phyloP scores from a whole-genome alignment of 2,113 vertebrate species.

The Lagopus muta region DNA sequence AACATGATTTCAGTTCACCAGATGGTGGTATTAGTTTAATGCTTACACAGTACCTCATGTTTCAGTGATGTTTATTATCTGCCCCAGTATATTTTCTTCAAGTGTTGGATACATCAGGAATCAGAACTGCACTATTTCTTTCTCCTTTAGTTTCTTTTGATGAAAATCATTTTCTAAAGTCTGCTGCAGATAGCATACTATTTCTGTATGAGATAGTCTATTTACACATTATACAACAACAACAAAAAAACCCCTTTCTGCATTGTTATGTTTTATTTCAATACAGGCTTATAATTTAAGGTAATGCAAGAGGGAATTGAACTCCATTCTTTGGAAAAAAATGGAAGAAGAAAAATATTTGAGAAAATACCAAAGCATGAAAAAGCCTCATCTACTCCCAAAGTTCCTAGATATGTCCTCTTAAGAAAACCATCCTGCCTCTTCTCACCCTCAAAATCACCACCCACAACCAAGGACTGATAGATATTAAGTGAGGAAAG shows the following conservation, averaged over 20 bases:
- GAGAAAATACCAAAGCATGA: neutral
- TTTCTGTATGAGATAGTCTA: neutral
- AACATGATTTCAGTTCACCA: slow-evolving; percentile 11
- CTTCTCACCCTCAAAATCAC: fast-evolving
- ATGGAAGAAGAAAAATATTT: neutral
- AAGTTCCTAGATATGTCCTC: neutral
- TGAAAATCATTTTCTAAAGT: slow-evolving; percentile 11
- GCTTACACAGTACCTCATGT: neutral
- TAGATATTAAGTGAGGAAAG: fast-evolving
- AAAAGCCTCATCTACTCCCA: neutral
- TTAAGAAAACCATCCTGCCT: fast-evolving
- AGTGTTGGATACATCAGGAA: neutral
- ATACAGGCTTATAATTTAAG: neutral
- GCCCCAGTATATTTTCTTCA: slow-evolving; percentile 12
- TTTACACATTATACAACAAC: neutral
- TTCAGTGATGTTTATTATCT: slow-evolving; percentile 20
- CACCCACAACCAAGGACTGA: neutral
- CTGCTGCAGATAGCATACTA: neutral
- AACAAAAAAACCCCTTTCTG: neutral
- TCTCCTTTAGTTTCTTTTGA: neutral
- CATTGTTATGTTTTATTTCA: neutral
- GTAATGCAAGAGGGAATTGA: fast-evolving
- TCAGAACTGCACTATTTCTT: neutral
- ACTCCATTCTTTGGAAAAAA: neutral
- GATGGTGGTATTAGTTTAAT: slow-evolving; percentile 9